These are phyloP conservation scores for Argynnis bischoffii DNA, from an alignment of 2,888 invertebrate species.

Conservation along the genomic window DNA sequence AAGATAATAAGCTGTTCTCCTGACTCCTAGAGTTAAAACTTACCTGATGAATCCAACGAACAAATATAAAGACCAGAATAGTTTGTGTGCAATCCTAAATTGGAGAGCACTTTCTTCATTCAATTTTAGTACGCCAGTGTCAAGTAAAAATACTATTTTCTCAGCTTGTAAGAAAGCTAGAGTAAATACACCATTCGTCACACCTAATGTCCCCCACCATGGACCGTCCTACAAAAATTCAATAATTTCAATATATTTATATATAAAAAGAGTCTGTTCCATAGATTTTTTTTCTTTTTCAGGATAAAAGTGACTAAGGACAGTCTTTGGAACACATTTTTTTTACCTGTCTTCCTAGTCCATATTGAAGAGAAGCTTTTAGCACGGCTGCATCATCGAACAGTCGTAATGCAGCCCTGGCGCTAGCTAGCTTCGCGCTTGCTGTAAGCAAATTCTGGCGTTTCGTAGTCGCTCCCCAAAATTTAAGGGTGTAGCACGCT, in stretches of 20 bases:
- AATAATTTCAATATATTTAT: too few species aligned
- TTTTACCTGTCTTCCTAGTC: conserved; percentile 81
- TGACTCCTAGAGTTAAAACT: conserved; percentile 42
- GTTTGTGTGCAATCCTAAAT: conserved; percentile 86
- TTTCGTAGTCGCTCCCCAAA: conserved; percentile 84
- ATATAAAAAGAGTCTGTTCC: too few species aligned
- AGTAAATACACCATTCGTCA: conserved; percentile 87
- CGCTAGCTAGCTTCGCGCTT: conserved; percentile 87
- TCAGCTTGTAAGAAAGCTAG: conserved; percentile 91
- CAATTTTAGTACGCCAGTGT: conserved; percentile 84
- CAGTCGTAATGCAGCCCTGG: conserved; percentile 88
- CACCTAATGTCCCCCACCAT: conserved; percentile 82
- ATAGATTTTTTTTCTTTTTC: too few species aligned
- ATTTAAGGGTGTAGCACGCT: conserved; percentile 88
- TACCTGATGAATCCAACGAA: conserved; percentile 88
- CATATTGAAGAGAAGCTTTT: conserved; percentile 86
- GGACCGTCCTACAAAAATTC: conserved; percentile 59
- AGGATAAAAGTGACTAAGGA: too few species aligned
- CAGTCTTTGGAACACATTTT: too few species aligned
- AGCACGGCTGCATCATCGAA: conserved; percentile 92
- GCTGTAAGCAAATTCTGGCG: conserved; percentile 80
- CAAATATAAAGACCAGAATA: conserved; percentile 89
- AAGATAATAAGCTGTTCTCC: too few species aligned
- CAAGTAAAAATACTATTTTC: conserved; percentile 91
- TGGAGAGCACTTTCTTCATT: conserved; percentile 78